Evolutionary conservation across 2,797 vertebrate species (phyloP).

Genomic region (Holocentrus rufus): DNA sequence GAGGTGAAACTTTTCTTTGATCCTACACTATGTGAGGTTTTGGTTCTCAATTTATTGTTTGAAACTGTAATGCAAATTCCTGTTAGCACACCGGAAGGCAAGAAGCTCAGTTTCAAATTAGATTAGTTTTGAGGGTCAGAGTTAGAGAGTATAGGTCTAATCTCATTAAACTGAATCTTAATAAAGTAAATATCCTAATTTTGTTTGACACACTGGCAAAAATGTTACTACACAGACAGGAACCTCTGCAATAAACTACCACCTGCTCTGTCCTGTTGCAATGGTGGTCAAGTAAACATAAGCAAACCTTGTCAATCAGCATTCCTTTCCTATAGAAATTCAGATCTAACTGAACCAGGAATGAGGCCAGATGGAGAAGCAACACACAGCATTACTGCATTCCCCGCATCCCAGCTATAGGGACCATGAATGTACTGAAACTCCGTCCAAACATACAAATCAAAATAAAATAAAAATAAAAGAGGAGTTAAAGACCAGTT

Average conservation of each 20-base stretch:
- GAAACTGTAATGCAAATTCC: background rate
- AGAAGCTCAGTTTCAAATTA: constrained; percentile 26
- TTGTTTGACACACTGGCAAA: constrained; percentile 15
- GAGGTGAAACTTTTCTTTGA: background rate
- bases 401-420: constrained; percentile 20
- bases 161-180: constrained; percentile 25
- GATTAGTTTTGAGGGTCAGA: constrained; percentile 14
- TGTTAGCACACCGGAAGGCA: background rate
- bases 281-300: background rate
- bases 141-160: constrained; percentile 14
- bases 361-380: background rate
- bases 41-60: constrained; percentile 1
- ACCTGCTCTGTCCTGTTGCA: background rate
- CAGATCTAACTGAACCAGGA: constrained; percentile 1
- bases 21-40: background rate
- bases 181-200: constrained; percentile 32
- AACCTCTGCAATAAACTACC: constrained; percentile 4
- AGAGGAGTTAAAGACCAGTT: background rate
- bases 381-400: background rate
- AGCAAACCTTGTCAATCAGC: background rate
- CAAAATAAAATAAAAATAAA: constrained; percentile 19
- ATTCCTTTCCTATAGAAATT: background rate
- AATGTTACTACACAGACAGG: constrained; percentile 7
- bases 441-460: constrained; percentile 5
- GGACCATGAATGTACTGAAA: background rate